Percentiles rank a stretch among this genome's conserved stretches.
These are phyloP conservation scores for Strix aluco DNA, from an alignment of 2,113 vertebrate genomes.

Conservation along the genomic window DNA sequence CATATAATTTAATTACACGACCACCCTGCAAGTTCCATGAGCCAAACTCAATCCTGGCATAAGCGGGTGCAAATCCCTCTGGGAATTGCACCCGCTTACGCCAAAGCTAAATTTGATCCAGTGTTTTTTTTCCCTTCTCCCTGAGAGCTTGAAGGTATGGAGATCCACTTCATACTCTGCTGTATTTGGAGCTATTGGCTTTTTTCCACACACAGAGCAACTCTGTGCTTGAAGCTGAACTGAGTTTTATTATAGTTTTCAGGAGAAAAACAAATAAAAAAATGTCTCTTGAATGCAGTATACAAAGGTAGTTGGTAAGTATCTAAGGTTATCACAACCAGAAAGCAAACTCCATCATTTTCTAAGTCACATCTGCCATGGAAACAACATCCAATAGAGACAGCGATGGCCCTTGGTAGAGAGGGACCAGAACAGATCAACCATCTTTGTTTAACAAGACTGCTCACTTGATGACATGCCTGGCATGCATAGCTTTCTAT, in stretches of 20 bases:
- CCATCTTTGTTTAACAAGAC: not conserved
- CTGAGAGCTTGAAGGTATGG: not conserved
- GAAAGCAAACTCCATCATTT: not conserved
- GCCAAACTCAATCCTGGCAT: constrained; percentile 31
- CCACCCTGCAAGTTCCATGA: constrained; percentile 63
- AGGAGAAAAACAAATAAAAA: not conserved
- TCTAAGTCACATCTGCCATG: not conserved
- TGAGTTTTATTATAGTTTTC: not conserved
- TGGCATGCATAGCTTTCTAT: not conserved
- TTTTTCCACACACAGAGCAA: not conserved
- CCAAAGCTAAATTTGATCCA: constrained; percentile 59
- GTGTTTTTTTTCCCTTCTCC: not conserved
- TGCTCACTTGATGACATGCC: not conserved
- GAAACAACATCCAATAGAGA: not conserved
- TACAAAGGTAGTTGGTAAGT: not conserved
- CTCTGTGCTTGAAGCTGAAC: not conserved
- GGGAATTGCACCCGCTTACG: constrained; percentile 35
- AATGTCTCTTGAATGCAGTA: not conserved
- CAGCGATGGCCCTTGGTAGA: not conserved
- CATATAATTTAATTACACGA: constrained; percentile 58
- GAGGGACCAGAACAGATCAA: not conserved
- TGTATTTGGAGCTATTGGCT: not conserved
- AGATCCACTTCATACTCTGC: constrained; percentile 13
- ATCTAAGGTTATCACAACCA: not conserved
- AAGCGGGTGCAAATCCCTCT: constrained; percentile 46